Conservation (phyloP, 1,140 invertebrate species). For the Hyphantria cunea region DNA sequence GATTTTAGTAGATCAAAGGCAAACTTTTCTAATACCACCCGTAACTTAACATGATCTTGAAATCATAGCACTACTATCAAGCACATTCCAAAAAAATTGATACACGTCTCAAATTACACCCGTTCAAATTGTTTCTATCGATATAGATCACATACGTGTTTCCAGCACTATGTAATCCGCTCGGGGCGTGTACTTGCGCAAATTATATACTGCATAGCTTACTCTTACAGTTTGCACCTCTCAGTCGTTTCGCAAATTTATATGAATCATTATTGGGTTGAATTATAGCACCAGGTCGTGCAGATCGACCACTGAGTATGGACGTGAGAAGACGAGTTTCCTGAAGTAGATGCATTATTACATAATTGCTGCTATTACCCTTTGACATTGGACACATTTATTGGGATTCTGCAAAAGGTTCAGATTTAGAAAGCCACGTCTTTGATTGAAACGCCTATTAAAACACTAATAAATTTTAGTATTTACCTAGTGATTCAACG, state of each 20-base stretch:
- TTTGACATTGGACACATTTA: constrained; percentile 10
- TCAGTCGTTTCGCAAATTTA: constrained; percentile 54
- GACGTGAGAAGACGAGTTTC: constrained; percentile 27
- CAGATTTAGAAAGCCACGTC: too few relatives aligned
- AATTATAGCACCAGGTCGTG: constrained; percentile 47
- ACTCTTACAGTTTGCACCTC: constrained; percentile 53
- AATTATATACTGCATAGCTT: constrained; percentile 49
- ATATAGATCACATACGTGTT: constrained; percentile 22
- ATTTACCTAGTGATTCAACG: too few relatives aligned
- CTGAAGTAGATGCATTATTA: constrained; percentile 21
- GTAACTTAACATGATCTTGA: constrained; percentile 2
- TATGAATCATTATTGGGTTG: constrained; percentile 54
- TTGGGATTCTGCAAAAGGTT: too few relatives aligned
- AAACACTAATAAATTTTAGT: too few relatives aligned
- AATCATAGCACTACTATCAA: constrained; percentile 3
- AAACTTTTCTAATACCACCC: neutral
- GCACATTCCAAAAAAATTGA: constrained; percentile 19
- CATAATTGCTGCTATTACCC: constrained; percentile 22
- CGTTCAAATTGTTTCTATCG: constrained; percentile 29
- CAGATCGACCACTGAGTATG: constrained; percentile 19
- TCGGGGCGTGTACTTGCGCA: constrained; percentile 39
- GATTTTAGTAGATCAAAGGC: neutral
- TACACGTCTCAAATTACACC: constrained; percentile 6
- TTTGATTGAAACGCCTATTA: too few relatives aligned
- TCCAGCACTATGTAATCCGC: constrained; percentile 39